These are phyloP conservation scores for Microcebus ravelobensis DNA, from an alignment of 2,113 vertebrate genomes.

Conservation along the genomic window DNA sequence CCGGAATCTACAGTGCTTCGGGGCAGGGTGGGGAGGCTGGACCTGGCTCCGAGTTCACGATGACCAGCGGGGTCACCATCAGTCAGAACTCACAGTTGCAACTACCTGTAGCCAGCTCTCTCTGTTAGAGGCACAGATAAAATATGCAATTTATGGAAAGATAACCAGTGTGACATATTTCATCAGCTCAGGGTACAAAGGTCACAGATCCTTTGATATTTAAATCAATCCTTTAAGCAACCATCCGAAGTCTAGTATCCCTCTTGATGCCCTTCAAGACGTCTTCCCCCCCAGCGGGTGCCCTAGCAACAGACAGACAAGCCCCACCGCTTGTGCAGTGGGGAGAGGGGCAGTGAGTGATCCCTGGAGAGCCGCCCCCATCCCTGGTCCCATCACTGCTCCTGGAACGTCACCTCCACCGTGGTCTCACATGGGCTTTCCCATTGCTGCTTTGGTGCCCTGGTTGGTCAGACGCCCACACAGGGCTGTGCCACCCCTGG, in stretches of 20 bases:
- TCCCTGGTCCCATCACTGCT: fast-evolving
- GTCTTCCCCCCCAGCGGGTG: neutral
- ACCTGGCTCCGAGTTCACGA: fast-evolving
- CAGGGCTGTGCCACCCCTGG: neutral
- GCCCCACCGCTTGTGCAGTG: neutral
- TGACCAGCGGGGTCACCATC: neutral
- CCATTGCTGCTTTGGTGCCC: neutral
- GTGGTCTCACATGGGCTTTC: neutral
- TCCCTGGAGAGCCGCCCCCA: too few species aligned
- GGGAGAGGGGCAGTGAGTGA: neutral
- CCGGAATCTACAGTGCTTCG: neutral
- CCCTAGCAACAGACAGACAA: neutral
- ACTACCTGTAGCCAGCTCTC: neutral
- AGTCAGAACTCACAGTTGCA: neutral
- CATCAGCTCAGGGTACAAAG: neutral
- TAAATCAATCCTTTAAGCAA: neutral
- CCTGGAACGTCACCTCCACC: fast-evolving
- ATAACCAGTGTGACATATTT: neutral
- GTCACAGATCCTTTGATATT: neutral
- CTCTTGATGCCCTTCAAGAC: neutral
- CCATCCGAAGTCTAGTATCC: neutral
- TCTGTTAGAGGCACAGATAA: neutral
- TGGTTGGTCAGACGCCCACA: too few species aligned
- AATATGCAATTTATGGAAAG: neutral
- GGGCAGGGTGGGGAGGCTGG: neutral